A percentile compares a stretch with the other conserved stretches of the same genome.
phyloP scores from a whole-genome alignment of 2,797 vertebrate genomes.

The Telmatherina bonti region DNA sequence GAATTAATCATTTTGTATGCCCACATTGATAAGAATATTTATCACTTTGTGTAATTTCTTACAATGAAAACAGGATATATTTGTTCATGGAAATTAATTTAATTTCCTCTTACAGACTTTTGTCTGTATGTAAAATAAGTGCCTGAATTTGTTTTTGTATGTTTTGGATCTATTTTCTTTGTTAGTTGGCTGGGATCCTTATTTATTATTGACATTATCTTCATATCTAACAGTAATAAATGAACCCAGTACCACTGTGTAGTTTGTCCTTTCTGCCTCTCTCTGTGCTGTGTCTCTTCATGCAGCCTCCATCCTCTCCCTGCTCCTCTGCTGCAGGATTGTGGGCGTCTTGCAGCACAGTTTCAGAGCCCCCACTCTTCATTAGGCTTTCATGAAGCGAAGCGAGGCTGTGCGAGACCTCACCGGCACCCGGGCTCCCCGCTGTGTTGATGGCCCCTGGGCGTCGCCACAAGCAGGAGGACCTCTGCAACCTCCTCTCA shows the following conservation, averaged over 20 bases:
- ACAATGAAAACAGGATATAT: not conserved
- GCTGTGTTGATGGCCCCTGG: conserved; percentile 85
- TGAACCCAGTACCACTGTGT: conserved; percentile 20
- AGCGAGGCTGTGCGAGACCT: conserved; percentile 82
- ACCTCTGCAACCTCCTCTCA: conserved; percentile 83
- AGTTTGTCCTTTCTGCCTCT: conserved; percentile 10
- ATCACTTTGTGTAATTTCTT: conserved; percentile 11
- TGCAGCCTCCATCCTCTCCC: conserved; percentile 24
- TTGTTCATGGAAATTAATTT: not conserved
- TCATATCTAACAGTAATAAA: conserved; percentile 66
- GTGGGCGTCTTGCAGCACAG: conserved; percentile 56
- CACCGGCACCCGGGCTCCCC: conserved; percentile 73
- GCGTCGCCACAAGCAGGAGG: conserved; percentile 79
- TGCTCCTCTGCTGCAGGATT: conserved; percentile 61
- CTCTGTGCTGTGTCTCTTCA: conserved; percentile 20
- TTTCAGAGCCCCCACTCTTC: conserved; percentile 81
- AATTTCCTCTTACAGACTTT: not conserved
- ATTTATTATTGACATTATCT: conserved; percentile 59
- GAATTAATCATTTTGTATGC: conserved; percentile 13
- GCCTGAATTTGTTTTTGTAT: conserved; percentile 16
- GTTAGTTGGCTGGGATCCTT: conserved; percentile 5
- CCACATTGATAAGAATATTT: conserved; percentile 4
- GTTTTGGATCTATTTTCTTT: not conserved
- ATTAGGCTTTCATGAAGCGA: conserved; percentile 84
- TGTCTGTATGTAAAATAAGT: conserved; percentile 32